Base-by-base conservation (phyloP, 2,888 invertebrate genomes). In the Cremastinae sp. region DNA sequence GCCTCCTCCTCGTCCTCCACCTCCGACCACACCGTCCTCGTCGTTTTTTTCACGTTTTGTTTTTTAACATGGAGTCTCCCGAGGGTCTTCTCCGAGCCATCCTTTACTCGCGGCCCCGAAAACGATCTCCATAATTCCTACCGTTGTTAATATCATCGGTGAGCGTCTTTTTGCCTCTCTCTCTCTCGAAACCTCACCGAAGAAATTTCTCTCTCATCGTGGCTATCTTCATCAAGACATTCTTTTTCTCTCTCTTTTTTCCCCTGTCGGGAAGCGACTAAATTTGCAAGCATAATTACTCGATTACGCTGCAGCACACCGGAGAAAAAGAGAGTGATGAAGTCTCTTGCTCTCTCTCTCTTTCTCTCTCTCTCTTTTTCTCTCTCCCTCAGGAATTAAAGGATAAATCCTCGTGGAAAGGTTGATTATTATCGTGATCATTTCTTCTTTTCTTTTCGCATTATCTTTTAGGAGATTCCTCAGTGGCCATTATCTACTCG, bases 91-190 rank as follows among this genome's bases (percentile, higher is more conserved):
- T 45, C 53, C 20, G 43, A 51, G 69, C 47, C 43, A 62, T 62
- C 47, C 22, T 69, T 53, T 53, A 53, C 49, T 37, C 22, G 56
- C 5, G 66, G 72, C 59, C 59, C 55, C 73, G 53, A 65, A 76
- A 69, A 59, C 73, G 76, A 69, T 76, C 76, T 73, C 73, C 76
- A 76, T 76, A 76, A 76, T 76, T 76, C 73, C 76, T 76, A 76
- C 76, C 76, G 73, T 76, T 76, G 69, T 76, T 76, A 76, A 76
- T 76, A 76, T 73, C 73, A 73, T 76, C 76, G 69, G 45, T 58
- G 51, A 53, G 47, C 16, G n/a, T 4, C 43, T 28, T 8, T 37
- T 16, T 58, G 16, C 7, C 22, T 22, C 51, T 28, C 47, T 47
- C 37, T 20, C 10, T 12, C 10, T 20, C 47, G 58, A 66, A 70